Evolutionary conservation across 2,888 invertebrate species (phyloP).

Genomic region (Tubulanus polymorphus): DNA sequence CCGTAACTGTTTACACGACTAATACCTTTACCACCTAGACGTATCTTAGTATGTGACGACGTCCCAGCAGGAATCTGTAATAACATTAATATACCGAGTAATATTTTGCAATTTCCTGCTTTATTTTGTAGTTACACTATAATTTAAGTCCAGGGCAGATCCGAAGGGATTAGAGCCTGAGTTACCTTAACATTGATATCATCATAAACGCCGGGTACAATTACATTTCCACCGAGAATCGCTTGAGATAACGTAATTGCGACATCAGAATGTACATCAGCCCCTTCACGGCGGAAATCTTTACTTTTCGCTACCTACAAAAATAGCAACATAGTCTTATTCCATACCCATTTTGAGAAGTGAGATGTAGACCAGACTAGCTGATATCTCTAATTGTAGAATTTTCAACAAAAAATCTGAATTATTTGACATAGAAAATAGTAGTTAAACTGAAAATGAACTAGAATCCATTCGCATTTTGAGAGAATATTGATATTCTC

Average conservation of each 20-base stretch:
- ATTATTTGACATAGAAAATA: no score
- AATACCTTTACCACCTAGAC: constrained; percentile 85
- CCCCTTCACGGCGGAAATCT: constrained; percentile 87
- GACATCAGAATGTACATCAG: constrained; percentile 94
- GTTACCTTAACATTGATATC: constrained; percentile 82
- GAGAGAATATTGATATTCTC: no score
- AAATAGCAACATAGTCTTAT: not conserved
- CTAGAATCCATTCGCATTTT: no score
- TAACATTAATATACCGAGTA: not conserved
- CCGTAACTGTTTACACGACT: constrained; percentile 86
- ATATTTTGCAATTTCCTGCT: no score
- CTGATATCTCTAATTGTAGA: no score
- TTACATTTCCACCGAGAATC: constrained; percentile 84
- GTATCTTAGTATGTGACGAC: constrained; percentile 83
- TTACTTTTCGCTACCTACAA: constrained; percentile 64
- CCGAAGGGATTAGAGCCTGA: constrained; percentile 13
- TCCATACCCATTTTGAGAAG: no score
- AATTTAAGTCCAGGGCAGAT: no score
- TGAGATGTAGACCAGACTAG: no score
- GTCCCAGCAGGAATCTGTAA: constrained; percentile 81
- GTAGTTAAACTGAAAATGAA: no score
- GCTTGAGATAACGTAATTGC: constrained; percentile 87
- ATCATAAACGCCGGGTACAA: constrained; percentile 91
- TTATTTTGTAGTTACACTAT: no score
- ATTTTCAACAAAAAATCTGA: no score